A percentile compares a stretch with the other conserved stretches of the same genome.
Conservation (phyloP, 2,113 vertebrate genomes). For the Proterorhinus semilunaris region DNA sequence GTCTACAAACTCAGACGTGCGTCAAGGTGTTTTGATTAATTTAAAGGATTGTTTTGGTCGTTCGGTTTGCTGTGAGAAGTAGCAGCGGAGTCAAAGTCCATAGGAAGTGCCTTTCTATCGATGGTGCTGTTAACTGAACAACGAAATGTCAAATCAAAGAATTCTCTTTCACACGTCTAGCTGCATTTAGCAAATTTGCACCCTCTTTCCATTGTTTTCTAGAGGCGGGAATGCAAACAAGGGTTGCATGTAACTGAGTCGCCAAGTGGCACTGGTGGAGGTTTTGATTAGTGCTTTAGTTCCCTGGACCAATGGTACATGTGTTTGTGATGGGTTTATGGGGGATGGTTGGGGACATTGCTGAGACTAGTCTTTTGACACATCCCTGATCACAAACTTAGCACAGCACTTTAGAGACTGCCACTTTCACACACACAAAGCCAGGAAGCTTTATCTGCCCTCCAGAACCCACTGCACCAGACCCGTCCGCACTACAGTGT, state of each 20-base stretch:
- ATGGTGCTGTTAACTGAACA: conserved; percentile 85
- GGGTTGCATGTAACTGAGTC: conserved; percentile 39
- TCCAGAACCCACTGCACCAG: conserved; percentile 38
- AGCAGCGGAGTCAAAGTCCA: conserved; percentile 73
- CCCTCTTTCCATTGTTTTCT: conserved; percentile 37
- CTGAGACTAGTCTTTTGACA: conserved; percentile 34
- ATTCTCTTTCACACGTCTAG: conserved; percentile 75
- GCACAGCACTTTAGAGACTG: conserved; percentile 80
- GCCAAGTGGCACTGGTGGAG: conserved; percentile 81
- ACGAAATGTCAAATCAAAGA: conserved; percentile 62
- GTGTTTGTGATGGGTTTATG: conserved; percentile 13
- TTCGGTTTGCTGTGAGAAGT: conserved; percentile 47
- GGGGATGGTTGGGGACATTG: conserved; percentile 16
- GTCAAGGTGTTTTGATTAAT: too few species aligned
- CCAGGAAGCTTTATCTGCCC: conserved; percentile 47
- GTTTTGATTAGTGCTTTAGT: conserved; percentile 72
- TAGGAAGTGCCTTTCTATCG: conserved; percentile 98
- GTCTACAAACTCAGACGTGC: too few species aligned
- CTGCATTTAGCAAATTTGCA: conserved; percentile 38
- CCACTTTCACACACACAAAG: conserved; percentile 61
- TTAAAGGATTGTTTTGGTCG: conserved; percentile 32
- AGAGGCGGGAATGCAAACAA: conserved; percentile 35
- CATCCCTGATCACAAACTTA: conserved; percentile 61
- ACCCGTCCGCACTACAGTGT: conserved; percentile 33
- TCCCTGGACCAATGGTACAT: conserved; percentile 79